Conservation (phyloP, 2,113 vertebrate genomes). For the Silurus asotus region DNA sequence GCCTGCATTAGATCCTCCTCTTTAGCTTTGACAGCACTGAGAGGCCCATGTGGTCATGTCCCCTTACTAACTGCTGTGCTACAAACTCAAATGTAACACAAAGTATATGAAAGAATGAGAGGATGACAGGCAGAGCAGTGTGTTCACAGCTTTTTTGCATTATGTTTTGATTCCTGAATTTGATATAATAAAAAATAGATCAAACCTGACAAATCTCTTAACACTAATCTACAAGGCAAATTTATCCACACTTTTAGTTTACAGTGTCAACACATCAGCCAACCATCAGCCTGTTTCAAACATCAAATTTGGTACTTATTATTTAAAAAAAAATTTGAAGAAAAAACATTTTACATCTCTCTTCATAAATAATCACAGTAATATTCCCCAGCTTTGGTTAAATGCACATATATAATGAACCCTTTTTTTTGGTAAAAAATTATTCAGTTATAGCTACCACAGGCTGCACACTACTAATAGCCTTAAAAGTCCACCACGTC, state of each 20-base stretch:
- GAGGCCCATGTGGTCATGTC: conserved; percentile 53
- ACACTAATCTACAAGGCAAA: neutral
- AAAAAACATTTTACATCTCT: neutral
- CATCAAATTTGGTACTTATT: neutral
- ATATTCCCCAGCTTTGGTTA: neutral
- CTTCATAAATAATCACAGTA: neutral
- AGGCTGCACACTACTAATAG: conserved; percentile 14
- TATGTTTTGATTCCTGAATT: neutral
- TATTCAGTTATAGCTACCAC: neutral
- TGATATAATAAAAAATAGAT: conserved; percentile 1
- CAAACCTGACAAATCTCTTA: neutral
- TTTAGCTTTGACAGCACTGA: conserved; percentile 64
- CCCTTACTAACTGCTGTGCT: conserved; percentile 59
- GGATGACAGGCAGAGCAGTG: neutral
- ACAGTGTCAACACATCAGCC: neutral
- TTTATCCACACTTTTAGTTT: neutral
- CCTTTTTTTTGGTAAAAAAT: neutral
- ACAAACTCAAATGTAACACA: conserved; percentile 10
- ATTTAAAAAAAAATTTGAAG: neutral
- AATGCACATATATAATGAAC: neutral
- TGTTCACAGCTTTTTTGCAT: neutral
- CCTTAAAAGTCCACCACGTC: conserved; percentile 19
- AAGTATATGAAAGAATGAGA: neutral
- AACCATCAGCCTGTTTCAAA: neutral
- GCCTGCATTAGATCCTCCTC: conserved; percentile 64